A percentile compares a stretch with the other conserved stretches of the same genome.
Conservation (phyloP, 1,140 invertebrate species). For the Tetragonula clypearis region DNA sequence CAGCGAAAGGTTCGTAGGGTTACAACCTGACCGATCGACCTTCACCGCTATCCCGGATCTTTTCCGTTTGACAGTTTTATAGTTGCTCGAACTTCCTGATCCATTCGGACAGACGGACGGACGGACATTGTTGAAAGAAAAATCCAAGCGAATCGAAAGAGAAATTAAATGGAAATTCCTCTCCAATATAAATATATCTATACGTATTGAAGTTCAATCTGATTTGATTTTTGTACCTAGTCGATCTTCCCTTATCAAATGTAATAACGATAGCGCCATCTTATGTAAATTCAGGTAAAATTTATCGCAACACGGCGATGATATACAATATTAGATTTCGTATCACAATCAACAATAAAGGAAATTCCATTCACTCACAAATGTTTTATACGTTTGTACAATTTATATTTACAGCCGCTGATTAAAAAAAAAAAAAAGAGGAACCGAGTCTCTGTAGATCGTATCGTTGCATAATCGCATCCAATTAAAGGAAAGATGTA, state of each 20-base stretch:
- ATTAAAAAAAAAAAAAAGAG: neutral
- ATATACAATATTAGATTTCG: neutral
- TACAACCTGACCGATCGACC: slow-evolving; percentile 28
- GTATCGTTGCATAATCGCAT: neutral
- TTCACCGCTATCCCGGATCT: slow-evolving; percentile 9
- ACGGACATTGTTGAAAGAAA: slow-evolving; percentile 20
- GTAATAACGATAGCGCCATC: neutral
- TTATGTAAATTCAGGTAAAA: slow-evolving; percentile 5
- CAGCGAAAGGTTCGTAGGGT: slow-evolving; percentile 17
- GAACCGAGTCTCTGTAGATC: slow-evolving; percentile 7
- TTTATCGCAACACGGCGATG: slow-evolving; percentile 29
- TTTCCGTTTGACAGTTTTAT: neutral
- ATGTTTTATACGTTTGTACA: slow-evolving; percentile 16
- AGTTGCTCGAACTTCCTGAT: slow-evolving; percentile 22
- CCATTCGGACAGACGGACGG: slow-evolving; percentile 49
- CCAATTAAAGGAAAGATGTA: neutral
- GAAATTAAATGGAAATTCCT: neutral
- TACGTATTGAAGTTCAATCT: neutral
- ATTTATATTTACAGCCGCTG: slow-evolving; percentile 26
- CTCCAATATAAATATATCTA: too few species aligned
- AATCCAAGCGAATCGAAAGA: neutral
- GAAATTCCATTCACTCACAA: slow-evolving; percentile 38
- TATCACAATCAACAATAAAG: slow-evolving; percentile 39
- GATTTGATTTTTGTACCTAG: neutral
- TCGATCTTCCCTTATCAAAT: neutral